These are phyloP conservation scores for Andrena praecox DNA, from an alignment of 2,888 invertebrate genomes.

Conservation along the genomic window DNA sequence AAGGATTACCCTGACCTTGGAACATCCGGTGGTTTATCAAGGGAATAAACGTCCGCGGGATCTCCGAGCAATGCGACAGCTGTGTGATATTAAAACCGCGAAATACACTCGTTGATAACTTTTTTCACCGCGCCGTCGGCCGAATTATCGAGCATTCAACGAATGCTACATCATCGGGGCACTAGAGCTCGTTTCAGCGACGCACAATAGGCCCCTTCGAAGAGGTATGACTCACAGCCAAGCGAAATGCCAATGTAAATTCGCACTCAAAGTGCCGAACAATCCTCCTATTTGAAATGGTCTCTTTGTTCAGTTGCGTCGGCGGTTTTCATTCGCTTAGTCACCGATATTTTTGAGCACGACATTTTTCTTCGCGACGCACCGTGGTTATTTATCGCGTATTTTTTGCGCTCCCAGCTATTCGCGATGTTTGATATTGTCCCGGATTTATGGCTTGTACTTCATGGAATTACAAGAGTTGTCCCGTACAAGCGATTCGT, in stretches of 20 bases:
- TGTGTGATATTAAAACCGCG: too few relatives aligned
- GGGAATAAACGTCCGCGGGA: too few relatives aligned
- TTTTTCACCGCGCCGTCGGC: too few relatives aligned
- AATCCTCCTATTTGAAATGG: conserved; percentile 1
- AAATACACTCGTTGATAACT: too few relatives aligned
- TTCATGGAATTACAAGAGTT: too few relatives aligned
- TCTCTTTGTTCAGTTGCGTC: neutral
- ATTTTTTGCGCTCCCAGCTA: conserved; percentile 6
- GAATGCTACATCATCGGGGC: conserved; percentile 12
- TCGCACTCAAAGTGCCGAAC: neutral
- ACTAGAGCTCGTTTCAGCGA: conserved; percentile 3
- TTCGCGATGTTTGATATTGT: neutral
- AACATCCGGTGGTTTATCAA: too few relatives aligned
- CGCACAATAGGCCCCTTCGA: conserved; percentile 1
- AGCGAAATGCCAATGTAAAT: conserved; percentile 7
- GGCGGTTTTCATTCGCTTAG: conserved; percentile 10
- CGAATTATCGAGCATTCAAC: conserved; percentile 21
- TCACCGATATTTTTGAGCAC: conserved; percentile 1
- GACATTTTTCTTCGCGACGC: neutral
- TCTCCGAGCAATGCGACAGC: too few relatives aligned
- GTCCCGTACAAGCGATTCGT: too few relatives aligned
- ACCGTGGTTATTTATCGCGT: neutral
- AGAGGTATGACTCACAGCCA: neutral
- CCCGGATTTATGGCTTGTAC: too few relatives aligned
- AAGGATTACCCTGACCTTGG: too few relatives aligned